Base-by-base conservation (phyloP, 2,888 invertebrate genomes). In the Cryptus viduatorius region DNA sequence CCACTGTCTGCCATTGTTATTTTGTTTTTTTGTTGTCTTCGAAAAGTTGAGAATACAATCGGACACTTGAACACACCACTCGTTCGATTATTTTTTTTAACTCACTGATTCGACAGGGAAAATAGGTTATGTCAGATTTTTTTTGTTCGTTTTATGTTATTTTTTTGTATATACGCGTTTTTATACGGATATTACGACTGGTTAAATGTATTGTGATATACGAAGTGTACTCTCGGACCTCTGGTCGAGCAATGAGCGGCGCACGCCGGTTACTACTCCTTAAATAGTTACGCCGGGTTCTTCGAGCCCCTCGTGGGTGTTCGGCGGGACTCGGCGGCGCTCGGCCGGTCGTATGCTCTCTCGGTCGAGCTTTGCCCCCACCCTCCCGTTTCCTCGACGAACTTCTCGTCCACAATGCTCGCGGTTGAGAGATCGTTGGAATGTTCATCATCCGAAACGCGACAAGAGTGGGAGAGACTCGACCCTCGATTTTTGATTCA, bases 1-100 rank as follows among this genome's bases (percentile, higher is more conserved):
- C 96, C 95, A 95, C 96, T 95, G 95, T 97, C 97, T 94, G 97
- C 96, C 97, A 97, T 97, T 95, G 94, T 94, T 87, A 16, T 46
- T 42, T 12, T 50, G 12, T 4, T 29, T 78, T 59, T 50, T 65
- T 76, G 53, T 67, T 71, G 64, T 44, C 12, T 53, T 67, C 37
- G 14, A 56, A 61, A 29, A 46, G 14, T 53, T 69, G 69, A 77
- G 24, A 77, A 53, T 72, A 53, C 31, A 31, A 19, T 37, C 14
- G 16, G 16, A 64, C 83, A 83, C 79, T 80, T 76, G 12, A 53
- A 67, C 79, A 79, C 79, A 79, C 64, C 79, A 79, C 79, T 64
- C 48, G 71, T 31, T 78, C 14, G 29, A 56, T n/a, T 14, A 37
- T 16, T 12, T 37, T 37, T 37, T 37, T 37, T 48, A 48, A 64